Percentiles rank a stretch among this genome's conserved stretches.
Evolutionary conservation across 2,113 vertebrate genomes (phyloP).

Genomic region (Anhinga rufa): DNA sequence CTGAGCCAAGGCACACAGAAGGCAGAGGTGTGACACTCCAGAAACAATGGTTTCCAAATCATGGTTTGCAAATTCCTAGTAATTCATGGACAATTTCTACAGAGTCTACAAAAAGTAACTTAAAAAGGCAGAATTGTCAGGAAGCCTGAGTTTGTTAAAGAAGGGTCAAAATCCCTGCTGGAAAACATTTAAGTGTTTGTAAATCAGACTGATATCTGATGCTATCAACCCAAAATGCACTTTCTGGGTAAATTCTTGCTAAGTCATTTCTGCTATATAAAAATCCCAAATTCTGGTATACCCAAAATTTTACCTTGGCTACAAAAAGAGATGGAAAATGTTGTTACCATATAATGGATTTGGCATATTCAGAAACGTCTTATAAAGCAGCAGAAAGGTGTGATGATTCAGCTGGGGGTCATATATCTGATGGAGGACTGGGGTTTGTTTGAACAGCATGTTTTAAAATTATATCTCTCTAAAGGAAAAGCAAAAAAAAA

Average conservation of each 20-base stretch:
- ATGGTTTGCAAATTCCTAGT: background rate
- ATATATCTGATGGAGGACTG: background rate
- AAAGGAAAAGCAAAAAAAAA: background rate
- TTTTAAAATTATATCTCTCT: background rate
- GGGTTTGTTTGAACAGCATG: background rate
- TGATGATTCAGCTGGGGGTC: background rate
- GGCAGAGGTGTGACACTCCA: background rate
- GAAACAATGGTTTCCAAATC: background rate
- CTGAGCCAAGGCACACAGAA: background rate
- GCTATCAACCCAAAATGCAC: background rate
- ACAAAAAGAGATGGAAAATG: background rate
- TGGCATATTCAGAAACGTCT: background rate
- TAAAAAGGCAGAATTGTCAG: background rate
- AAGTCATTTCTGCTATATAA: background rate
- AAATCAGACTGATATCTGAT: background rate
- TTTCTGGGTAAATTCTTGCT: background rate
- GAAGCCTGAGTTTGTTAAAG: background rate
- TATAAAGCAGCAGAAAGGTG: background rate
- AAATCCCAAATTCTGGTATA: background rate
- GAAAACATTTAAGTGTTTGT: background rate
- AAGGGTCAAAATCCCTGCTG: background rate
- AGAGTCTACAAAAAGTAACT: background rate
- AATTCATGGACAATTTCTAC: background rate
- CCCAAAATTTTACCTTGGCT: background rate
- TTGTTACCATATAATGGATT: background rate